Percentiles rank a stretch among this genome's conserved stretches.
Conservation (phyloP, 2,888 invertebrate genomes). For the Aradus depressus region DNA sequence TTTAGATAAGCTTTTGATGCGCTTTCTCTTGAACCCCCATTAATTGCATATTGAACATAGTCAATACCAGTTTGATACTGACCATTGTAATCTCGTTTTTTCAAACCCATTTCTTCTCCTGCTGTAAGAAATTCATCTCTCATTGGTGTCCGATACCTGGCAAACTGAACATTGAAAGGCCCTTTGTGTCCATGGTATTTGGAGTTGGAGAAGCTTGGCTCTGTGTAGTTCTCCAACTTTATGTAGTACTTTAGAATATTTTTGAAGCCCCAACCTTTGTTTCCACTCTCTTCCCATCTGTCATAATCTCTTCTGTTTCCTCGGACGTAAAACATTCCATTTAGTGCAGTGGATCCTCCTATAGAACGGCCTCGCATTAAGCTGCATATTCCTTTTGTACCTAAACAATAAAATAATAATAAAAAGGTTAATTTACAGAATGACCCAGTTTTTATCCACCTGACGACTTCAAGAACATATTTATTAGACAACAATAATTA, state of each 20-base stretch:
- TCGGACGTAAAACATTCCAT: slow-evolving; percentile 66
- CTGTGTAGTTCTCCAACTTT: slow-evolving; percentile 19
- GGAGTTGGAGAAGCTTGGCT: neutral
- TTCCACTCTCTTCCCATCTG: slow-evolving; percentile 58
- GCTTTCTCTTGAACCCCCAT: slow-evolving; percentile 16
- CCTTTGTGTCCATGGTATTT: slow-evolving; percentile 7
- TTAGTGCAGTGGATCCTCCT: slow-evolving; percentile 66
- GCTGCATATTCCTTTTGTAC: slow-evolving; percentile 4
- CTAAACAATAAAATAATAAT: too few species aligned
- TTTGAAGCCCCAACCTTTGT: slow-evolving; percentile 58
- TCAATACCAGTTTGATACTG: slow-evolving; percentile 10
- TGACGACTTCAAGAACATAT: too few species aligned
- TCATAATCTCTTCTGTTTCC: slow-evolving; percentile 63
- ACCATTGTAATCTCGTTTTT: slow-evolving; percentile 17
- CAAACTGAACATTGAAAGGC: slow-evolving; percentile 16
- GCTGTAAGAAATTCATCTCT: slow-evolving; percentile 34
- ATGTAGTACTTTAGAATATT: slow-evolving; percentile 35
- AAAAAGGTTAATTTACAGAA: too few species aligned
- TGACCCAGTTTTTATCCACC: too few species aligned
- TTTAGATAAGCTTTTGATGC: slow-evolving; percentile 22
- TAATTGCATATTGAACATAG: slow-evolving; percentile 4
- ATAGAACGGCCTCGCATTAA: slow-evolving; percentile 54
- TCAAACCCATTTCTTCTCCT: slow-evolving; percentile 16
- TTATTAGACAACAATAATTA: too few species aligned
- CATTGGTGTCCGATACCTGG: slow-evolving; percentile 31